Evolutionary conservation across 2,888 invertebrate species (phyloP).

Genomic region (Bombylius major): DNA sequence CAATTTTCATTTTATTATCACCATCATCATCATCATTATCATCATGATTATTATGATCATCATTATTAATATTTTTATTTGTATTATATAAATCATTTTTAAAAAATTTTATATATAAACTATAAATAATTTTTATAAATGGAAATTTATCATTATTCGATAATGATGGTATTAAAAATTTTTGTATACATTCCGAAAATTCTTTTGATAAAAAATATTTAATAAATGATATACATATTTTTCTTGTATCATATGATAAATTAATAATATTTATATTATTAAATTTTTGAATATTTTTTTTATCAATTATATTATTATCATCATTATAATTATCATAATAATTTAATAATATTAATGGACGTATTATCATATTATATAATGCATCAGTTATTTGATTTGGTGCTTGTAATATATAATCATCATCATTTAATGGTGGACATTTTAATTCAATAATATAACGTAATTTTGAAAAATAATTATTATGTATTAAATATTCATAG

Average conservation of each 20-base stretch:
- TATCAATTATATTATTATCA: not conserved
- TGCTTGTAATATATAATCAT: conserved; percentile 52
- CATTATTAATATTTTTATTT: not conserved
- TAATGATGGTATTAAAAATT: conserved; percentile 58
- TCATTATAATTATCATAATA: conserved; percentile 1
- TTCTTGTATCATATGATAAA: not conserved
- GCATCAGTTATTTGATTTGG: conserved; percentile 62
- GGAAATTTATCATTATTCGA: conserved; percentile 41
- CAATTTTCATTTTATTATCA: conserved; percentile 17
- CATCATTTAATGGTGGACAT: conserved; percentile 56
- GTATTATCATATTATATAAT: conserved; percentile 59
- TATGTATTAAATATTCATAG: conserved; percentile 29
- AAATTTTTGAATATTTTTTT: not conserved
- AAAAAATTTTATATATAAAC: not conserved
- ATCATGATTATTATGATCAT: too few species aligned
- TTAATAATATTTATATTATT: not conserved
- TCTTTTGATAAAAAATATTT: conserved; percentile 52
- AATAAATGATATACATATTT: conserved; percentile 39
- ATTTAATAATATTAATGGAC: conserved; percentile 52
- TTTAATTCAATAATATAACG: conserved; percentile 55
- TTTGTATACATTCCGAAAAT: conserved; percentile 54
- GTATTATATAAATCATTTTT: not conserved
- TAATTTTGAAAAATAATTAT: conserved; percentile 56
- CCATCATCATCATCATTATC: not conserved
- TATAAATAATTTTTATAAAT: conserved; percentile 23